Base-by-base conservation (phyloP, 92 coral and sea anemone genomes). In the Bergia sp. region DNA sequence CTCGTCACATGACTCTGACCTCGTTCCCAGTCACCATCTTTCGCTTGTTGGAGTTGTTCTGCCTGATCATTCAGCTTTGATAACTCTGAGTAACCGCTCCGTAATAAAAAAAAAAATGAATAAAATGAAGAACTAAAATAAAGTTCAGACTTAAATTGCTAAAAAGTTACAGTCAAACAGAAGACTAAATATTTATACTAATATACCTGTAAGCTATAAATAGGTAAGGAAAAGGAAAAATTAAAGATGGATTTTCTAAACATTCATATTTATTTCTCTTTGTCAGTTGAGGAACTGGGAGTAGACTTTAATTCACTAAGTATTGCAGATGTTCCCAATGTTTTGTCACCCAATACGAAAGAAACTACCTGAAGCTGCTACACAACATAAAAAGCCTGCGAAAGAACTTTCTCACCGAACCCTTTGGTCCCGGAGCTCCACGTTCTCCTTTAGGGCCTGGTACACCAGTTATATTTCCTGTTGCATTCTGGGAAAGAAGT, bases 381-480 rank as follows among this genome's bases (percentile, higher is more conserved):
- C 38, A 69, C 38, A 18, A 69, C 37, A 4, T 37, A 21, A 37
- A 73, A 2, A 71, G 10, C 5, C 8, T 61, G 29, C 29, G 18
- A 53, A 53, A 53, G 74, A 72, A 72, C 38, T 1, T 23, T n/a
- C 82, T 53, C 43, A 53, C 18, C 40, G 10, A 66, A 9, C 82
- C 82, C n/a, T 29, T 45, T 79, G 82, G 4, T 79, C 82, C 82
- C 1, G 82, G 66, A 11, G 64, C 37, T 79, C 82, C 82, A 6
- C 64, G 82, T 29, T 79, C 82, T 21, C 82, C 82, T 53, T 79
- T 79, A 36, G 82, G 82, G 65, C 82, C 82, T 44, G 82, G 38
- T 49, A 79, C 8, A 13, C 82, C 65, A 47, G 82, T 79, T 50
- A 79, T 21, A 7, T 79, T 79, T 45, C 82, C 66, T 49, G 82